Evolutionary conservation across 2,888 invertebrate species (phyloP), one percentile per base, ranked within the genome.

Genomic region (Caenorhabditis auriculariae): DNA sequence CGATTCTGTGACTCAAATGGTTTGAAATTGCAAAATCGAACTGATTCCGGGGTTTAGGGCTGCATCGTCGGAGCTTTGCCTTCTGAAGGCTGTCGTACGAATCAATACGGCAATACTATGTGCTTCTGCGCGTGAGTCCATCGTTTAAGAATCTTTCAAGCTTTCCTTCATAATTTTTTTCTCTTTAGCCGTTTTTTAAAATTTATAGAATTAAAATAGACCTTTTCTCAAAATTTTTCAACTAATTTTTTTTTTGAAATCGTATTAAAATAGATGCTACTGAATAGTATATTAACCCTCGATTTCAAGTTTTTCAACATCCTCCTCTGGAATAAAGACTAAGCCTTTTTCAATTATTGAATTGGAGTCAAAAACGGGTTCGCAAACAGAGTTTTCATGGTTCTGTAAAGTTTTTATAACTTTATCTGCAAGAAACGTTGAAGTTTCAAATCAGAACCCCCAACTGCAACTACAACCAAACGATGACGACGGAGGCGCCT

Each of bases 21-120:
- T 32, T 9, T 12, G n/a, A 12, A n/a, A 32, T 9, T 12, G 9
- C 9, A 12, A 12, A n/a, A 32, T 32, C 35, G n/a, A 32, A n/a
- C 9, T 9, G 35, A 32, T 12, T 32, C 9, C 9, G n/a, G n/a
- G 9, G 19, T 48, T 27, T 19, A 62, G 53, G 68, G 68, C 24
- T 68, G 68, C 37, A 46, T 68, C 0, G 55, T 68, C 26, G 68
- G 68, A 4, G 51, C 64, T 19, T 4, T 51, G 2, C 37, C 55
- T 26, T 26, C 64, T 19, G 52, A 51, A 28, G 68, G 68, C 9
- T 68, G 68, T 53, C 50, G 68, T 24, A 41, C 60, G 28, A 68
- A 68, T 48, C 60, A 65, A 42, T 50, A 65, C 44, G 68, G 68
- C 38, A 61, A 68, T 41, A 39, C 61, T 7, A 59, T 68, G 24